Evolutionary conservation across 2,797 vertebrate species (phyloP).

Genomic region (Manis pentadactyla): DNA sequence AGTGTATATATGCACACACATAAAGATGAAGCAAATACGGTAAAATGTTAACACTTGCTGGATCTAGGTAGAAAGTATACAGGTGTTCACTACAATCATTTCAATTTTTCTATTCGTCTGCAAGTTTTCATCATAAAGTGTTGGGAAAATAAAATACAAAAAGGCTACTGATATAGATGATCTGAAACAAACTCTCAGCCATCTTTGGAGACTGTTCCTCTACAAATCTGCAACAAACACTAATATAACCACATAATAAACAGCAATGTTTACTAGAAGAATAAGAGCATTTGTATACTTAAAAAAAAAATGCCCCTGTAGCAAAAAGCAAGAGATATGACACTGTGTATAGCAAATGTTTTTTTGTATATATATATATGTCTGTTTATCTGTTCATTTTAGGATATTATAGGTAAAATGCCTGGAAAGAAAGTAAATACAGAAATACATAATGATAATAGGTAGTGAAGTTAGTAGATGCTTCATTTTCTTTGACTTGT

Average conservation of each 20-base stretch:
- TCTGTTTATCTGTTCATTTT: background rate
- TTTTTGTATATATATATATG: background rate
- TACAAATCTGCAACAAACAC: slow-evolving; percentile 18
- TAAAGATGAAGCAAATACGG: background rate
- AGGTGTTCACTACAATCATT: background rate
- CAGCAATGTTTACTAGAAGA: slow-evolving; percentile 21
- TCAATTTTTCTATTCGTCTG: background rate
- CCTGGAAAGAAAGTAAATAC: slow-evolving; percentile 6
- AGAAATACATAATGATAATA: background rate
- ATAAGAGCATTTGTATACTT: background rate
- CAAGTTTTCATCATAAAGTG: slow-evolving; percentile 32
- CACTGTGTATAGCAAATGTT: background rate
- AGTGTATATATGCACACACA: background rate
- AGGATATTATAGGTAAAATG: slow-evolving; percentile 6
- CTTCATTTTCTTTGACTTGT: slow-evolving; percentile 40
- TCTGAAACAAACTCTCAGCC: slow-evolving; percentile 12
- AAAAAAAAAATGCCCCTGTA: background rate
- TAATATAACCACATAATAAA: slow-evolving; percentile 18
- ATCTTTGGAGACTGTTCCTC: background rate
- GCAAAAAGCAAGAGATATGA: slow-evolving; percentile 27
- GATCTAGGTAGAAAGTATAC: background rate
- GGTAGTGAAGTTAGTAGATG: background rate
- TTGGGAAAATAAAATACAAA: slow-evolving; percentile 32
- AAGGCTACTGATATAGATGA: background rate
- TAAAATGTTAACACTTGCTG: background rate